Conservation (phyloP, 2,888 invertebrate genomes). For the Napeogenes sylphis region DNA sequence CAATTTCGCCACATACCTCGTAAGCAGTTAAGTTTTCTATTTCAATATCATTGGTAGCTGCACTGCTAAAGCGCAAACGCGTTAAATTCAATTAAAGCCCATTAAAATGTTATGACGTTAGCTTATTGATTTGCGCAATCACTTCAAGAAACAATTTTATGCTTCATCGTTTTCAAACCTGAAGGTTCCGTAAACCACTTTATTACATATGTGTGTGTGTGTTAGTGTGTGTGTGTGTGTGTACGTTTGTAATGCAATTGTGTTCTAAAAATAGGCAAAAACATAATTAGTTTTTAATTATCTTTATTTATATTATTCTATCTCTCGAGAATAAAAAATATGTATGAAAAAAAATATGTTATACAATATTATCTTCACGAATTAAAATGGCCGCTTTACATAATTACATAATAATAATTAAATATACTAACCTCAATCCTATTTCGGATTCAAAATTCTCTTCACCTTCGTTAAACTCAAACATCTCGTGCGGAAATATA, state of each 20-base stretch:
- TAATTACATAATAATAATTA: no score
- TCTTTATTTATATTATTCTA: no score
- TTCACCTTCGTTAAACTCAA: conserved; percentile 9
- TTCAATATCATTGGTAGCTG: conserved; percentile 12
- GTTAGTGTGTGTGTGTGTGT: no score
- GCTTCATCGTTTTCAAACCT: conserved; percentile 36
- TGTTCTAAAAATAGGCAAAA: no score
- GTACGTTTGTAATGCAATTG: no score
- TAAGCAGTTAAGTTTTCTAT: conserved; percentile 5
- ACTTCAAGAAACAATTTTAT: conserved; percentile 56
- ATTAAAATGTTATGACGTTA: conserved; percentile 54
- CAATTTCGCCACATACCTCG: neutral
- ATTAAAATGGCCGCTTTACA: no score
- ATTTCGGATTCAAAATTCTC: conserved; percentile 15
- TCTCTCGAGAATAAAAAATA: no score
- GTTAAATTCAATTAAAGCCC: conserved; percentile 64
- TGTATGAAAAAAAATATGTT: no score
- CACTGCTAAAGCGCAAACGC: conserved; percentile 59
- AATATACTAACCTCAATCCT: conserved; percentile 19
- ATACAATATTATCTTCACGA: no score
- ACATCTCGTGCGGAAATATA: conserved; percentile 1
- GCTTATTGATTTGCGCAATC: conserved; percentile 51
- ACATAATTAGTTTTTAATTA: no score
- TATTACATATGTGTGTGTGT: no score
- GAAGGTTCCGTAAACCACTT: conserved; percentile 21